Conservation (phyloP, 2,797 vertebrate species). For the Tangara arthus region DNA sequence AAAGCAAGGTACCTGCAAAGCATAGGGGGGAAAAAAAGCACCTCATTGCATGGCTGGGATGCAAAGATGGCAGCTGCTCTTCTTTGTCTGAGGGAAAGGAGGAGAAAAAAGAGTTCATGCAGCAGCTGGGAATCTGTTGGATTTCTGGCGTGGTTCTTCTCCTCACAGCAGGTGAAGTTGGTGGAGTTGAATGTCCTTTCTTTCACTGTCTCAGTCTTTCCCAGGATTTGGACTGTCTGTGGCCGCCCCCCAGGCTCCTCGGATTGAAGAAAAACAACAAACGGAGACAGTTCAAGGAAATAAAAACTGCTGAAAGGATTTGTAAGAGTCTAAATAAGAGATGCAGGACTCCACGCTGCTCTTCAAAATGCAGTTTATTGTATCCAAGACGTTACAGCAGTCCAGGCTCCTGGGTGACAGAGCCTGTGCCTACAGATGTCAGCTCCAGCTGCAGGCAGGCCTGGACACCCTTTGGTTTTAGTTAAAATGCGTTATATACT, state of each 20-base stretch:
- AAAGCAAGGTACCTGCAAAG: background rate
- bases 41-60: fast-evolving
- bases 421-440: too few species aligned
- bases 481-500: too few species aligned
- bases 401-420: too few species aligned
- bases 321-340: background rate
- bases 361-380: too few species aligned
- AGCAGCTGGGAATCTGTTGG: background rate
- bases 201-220: background rate
- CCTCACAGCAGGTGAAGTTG: fast-evolving
- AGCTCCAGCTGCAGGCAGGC: too few species aligned
- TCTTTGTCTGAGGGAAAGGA: background rate
- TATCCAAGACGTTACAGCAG: too few species aligned
- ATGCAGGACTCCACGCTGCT: too few species aligned
- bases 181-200: background rate
- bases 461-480: too few species aligned
- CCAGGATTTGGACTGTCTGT: fast-evolving
- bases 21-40: background rate
- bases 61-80: background rate
- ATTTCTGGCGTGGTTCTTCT: background rate
- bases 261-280: fast-evolving
- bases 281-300: background rate
- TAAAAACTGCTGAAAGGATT: background rate
- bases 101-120: too few species aligned
- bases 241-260: fast-evolving